Evolutionary conservation across 2,888 invertebrate species (phyloP).

Genomic region (Rhogogaster chlorosoma): DNA sequence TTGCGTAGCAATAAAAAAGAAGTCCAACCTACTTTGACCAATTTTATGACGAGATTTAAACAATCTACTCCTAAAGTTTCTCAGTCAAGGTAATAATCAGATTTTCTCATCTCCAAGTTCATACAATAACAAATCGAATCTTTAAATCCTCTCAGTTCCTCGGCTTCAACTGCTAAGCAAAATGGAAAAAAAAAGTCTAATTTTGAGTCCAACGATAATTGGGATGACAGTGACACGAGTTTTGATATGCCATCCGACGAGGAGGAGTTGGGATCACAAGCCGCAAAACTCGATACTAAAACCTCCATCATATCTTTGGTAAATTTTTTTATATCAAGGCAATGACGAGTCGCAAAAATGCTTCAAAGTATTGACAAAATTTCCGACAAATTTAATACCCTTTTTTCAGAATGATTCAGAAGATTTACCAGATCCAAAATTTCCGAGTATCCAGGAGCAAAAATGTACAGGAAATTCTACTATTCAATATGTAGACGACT

Average conservation of each 20-base stretch:
- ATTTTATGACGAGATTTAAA: slow-evolving; percentile 36
- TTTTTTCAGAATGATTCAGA: slow-evolving; percentile 27
- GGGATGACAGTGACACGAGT: slow-evolving; percentile 36
- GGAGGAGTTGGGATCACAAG: not conserved
- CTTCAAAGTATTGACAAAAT: not conserved
- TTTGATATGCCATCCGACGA: slow-evolving; percentile 12
- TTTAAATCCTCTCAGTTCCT: not conserved
- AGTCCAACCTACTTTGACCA: slow-evolving; percentile 56
- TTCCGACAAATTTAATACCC: not conserved
- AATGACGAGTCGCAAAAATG: not conserved
- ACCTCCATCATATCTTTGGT: slow-evolving; percentile 35
- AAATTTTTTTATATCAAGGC: not conserved
- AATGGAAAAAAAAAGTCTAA: slow-evolving; percentile 23
- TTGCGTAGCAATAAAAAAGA: slow-evolving; percentile 48
- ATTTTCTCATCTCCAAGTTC: not conserved
- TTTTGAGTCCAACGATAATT: slow-evolving; percentile 39
- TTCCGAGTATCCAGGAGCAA: not conserved
- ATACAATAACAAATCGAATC: not conserved
- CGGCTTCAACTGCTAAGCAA: not conserved
- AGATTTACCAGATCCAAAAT: slow-evolving; percentile 25
- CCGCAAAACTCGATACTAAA: not conserved
- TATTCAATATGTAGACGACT: slow-evolving; percentile 41
- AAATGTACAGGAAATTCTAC: not conserved
- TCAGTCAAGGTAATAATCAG: slow-evolving; percentile 20
- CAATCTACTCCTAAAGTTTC: slow-evolving; percentile 11